Base-by-base conservation (phyloP, 1,140 invertebrate species). In the Dysdera silvatica region DNA sequence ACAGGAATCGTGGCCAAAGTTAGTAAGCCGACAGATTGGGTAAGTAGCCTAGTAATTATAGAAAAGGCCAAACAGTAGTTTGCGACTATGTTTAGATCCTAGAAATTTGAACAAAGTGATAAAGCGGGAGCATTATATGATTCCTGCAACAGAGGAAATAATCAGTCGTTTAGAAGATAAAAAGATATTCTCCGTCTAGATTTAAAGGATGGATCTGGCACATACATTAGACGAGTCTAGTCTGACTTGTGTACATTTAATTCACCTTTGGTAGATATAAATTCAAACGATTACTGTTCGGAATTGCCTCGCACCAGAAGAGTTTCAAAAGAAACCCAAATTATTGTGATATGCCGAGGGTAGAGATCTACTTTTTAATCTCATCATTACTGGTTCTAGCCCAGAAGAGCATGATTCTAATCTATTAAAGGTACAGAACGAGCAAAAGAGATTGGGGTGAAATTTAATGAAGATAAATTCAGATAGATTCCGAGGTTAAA, bases 241-340 rank as follows among this genome's bases (percentile, higher is more conserved):
- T 56, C 51, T 14, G 29, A 62, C 10, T n/a, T 61, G 14, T 61
- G 48, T 37, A 49, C 52, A 4, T 64, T 69, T 45, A 35, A 48
- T 20, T 58, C 66, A 20, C 54, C 28, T 51, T 58, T 29, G 73
- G 75, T 23, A 71, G 69, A 14, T 79, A 73, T 54, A 12, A 51
- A 49, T 73, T 76, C 67, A 76, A 75, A 57, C 61, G 75, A 35
- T 48, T 80, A 6, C 73, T 70, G 5, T 82, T 79, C 72, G 80
- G 78, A 5, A 72, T 82, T 8, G 73, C 74, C 60, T 73, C 72
- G 77, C 79, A 0, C 77, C 80, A 26, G 60, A 62, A 29, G 49
- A 43, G 3, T 61, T 51, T 20, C 35, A 40, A 33, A 51, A 52
- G 26, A 28, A 61, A 31, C 26, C 1, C 24, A 48, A 33, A 55